Evolutionary conservation across 2,888 invertebrate genomes (phyloP).

Genomic region (Cotesia congregata): DNA sequence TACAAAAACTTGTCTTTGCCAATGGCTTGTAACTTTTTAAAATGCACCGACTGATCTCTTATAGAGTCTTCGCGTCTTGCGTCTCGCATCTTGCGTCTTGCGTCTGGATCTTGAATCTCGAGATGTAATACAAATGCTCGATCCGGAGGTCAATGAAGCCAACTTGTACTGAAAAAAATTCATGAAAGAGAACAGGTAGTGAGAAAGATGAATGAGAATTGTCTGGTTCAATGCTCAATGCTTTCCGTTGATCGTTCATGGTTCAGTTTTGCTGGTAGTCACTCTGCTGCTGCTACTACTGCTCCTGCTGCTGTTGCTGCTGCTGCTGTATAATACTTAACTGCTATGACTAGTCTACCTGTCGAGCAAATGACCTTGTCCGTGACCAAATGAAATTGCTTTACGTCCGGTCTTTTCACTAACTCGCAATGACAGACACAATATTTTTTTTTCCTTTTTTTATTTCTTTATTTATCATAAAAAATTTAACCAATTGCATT

Average conservation of each 20-base stretch:
- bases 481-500: conserved; percentile 15
- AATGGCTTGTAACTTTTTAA: not conserved
- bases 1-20: not conserved
- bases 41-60: not conserved
- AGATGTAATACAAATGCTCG: not conserved
- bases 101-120: not conserved
- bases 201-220: conserved; percentile 53
- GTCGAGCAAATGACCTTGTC: conserved; percentile 52
- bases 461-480: not conserved
- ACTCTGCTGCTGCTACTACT: not conserved
- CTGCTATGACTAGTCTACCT: conserved; percentile 45
- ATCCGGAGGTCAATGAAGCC: conserved; percentile 48
- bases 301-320: conserved; percentile 18
- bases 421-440: conserved; percentile 2
- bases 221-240: conserved; percentile 36
- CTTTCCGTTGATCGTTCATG: not conserved
- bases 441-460: not conserved
- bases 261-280: conserved; percentile 5
- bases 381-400: conserved; percentile 55
- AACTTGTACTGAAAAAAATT: conserved; percentile 24
- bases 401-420: conserved; percentile 43
- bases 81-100: not conserved
- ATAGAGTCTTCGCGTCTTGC: not conserved
- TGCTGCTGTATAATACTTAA: conserved; percentile 2
- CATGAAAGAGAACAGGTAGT: conserved; percentile 52